A percentile compares a stretch with the other conserved stretches of the same genome.
Conservation (phyloP, 2,113 vertebrate genomes). For the Nyctereutes procyonoides region DNA sequence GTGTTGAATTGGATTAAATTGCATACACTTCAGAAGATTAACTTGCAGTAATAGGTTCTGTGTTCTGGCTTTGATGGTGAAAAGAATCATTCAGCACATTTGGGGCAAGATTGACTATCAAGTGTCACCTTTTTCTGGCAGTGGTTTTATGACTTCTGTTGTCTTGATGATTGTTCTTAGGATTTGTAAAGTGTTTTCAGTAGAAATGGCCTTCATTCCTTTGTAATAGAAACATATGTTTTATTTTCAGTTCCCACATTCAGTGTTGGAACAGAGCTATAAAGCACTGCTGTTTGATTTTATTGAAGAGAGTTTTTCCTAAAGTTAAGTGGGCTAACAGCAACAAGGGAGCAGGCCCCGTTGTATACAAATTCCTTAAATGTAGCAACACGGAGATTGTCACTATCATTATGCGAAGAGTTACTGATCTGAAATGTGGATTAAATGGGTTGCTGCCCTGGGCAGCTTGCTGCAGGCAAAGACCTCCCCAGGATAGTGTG, state of each 20-base stretch:
- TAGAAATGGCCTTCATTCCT: slow-evolving; percentile 64
- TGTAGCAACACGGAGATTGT: background rate
- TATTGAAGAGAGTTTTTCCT: slow-evolving; percentile 40
- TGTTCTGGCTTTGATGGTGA: background rate
- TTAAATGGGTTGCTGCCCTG: background rate
- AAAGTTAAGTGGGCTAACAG: slow-evolving; percentile 17
- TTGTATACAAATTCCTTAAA: background rate
- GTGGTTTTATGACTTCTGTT: slow-evolving; percentile 32
- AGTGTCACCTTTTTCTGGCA: background rate
- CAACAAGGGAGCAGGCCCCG: background rate
- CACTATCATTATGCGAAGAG: background rate
- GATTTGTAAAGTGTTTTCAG: slow-evolving; percentile 56
- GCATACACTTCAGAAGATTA: slow-evolving; percentile 33
- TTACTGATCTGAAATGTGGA: background rate
- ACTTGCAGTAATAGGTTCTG: slow-evolving; percentile 16
- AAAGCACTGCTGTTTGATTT: slow-evolving; percentile 59
- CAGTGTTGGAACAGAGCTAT: slow-evolving; percentile 22
- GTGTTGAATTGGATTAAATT: background rate
- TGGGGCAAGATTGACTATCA: slow-evolving; percentile 57
- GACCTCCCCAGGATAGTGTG: no score
- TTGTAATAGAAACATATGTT: slow-evolving; percentile 69
- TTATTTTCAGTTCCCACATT: slow-evolving; percentile 58
- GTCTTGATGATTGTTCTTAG: slow-evolving; percentile 25
- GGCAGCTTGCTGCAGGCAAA: background rate
- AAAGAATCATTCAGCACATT: background rate